Evolutionary conservation across 1,140 invertebrate genomes (phyloP).

Genomic region (Trichogramma pretiosum): DNA sequence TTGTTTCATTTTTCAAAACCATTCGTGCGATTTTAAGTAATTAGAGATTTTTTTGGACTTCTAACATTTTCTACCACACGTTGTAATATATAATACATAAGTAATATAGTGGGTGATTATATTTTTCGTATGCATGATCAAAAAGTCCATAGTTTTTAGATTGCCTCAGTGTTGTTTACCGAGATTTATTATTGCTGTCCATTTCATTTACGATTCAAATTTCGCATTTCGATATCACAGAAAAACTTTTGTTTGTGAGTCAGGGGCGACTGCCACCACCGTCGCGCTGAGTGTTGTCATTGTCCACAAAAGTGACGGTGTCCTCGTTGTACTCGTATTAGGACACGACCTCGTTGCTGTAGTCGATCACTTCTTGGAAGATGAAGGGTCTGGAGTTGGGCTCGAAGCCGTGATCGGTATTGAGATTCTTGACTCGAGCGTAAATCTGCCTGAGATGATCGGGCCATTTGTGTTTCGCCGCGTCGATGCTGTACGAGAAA

Average conservation of each 20-base stretch:
- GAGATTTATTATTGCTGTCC: too few relatives aligned
- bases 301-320: constrained; percentile 57
- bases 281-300: constrained; percentile 56
- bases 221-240: constrained; percentile 21
- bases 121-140: constrained; percentile 44
- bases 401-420: constrained; percentile 51
- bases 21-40: too few relatives aligned
- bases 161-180: constrained; percentile 47
- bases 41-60: too few relatives aligned
- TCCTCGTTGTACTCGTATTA: constrained; percentile 55
- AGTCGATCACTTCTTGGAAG: constrained; percentile 77
- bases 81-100: too few relatives aligned
- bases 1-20: too few relatives aligned
- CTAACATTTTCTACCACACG: too few relatives aligned
- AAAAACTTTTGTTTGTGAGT: constrained; percentile 49
- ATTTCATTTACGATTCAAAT: constrained; percentile 38
- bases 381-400: constrained; percentile 53
- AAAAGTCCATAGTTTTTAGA: constrained; percentile 48
- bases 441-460: constrained; percentile 57
- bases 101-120: constrained; percentile 35
- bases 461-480: constrained; percentile 78
- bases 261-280: constrained; percentile 32
- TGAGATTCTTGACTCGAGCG: constrained; percentile 51
- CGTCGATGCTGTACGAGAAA: constrained; percentile 50
- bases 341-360: constrained; percentile 63